Evolutionary conservation across 2,113 vertebrate genomes (phyloP).

Genomic region (Aspidoscelis tigris): DNA sequence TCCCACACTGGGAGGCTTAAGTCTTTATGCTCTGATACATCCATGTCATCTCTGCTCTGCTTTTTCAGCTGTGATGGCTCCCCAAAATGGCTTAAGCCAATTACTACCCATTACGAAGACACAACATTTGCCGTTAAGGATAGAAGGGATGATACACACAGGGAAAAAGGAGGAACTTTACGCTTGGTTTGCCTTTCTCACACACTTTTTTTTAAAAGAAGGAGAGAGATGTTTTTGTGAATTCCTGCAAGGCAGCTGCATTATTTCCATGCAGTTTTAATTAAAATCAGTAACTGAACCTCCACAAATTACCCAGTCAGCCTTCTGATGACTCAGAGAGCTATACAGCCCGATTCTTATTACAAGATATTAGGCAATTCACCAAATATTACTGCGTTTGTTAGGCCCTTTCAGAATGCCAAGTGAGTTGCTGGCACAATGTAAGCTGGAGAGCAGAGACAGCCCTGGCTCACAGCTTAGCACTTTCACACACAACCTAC

Average conservation of each 20-base stretch:
- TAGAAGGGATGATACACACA: too few relatives aligned
- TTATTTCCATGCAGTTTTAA: background rate
- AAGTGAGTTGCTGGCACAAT: background rate
- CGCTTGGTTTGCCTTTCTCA: too few relatives aligned
- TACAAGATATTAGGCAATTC: background rate
- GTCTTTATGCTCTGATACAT: too few relatives aligned
- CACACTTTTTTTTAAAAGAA: too few relatives aligned
- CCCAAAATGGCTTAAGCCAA: too few relatives aligned
- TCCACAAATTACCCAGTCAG: background rate
- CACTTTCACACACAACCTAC: background rate
- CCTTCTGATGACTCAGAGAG: background rate
- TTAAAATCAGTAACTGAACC: background rate
- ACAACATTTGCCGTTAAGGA: too few relatives aligned
- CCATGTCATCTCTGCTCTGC: too few relatives aligned
- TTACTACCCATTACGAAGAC: too few relatives aligned
- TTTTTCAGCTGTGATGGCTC: too few relatives aligned
- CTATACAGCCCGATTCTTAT: background rate
- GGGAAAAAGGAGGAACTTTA: too few relatives aligned
- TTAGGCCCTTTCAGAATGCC: background rate
- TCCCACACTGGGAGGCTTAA: too few relatives aligned
- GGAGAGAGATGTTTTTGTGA: too few relatives aligned
- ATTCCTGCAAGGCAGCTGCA: background rate
- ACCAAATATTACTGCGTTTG: background rate
- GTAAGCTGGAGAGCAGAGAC: background rate
- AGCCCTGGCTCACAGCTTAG: background rate